Evolutionary conservation across 2,888 invertebrate genomes (phyloP), one percentile per base, ranked within the genome.

Genomic region (Odontocolon sp.): DNA sequence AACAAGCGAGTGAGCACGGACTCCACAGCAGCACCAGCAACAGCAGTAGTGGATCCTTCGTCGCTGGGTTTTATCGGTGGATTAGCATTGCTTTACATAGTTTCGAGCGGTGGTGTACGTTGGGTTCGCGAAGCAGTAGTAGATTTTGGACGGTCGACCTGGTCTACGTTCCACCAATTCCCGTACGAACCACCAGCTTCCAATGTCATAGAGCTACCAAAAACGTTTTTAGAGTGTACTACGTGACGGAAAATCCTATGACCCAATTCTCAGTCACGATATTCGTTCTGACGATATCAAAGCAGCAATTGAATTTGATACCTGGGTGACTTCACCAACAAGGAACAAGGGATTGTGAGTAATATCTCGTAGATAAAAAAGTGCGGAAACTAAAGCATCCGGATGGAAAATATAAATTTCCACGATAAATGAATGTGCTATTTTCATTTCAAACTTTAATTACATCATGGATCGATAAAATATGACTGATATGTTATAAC

Each of bases 81-180:
- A 89, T 89, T 89, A 89, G 87, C 88, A 88, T 89, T 86, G 86
- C 86, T 88, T 88, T 89, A 88, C 88, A 88, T 88, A 88, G 88
- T 86, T 85, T 84, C 85, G 83, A 86, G 83, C 47, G 31, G 50
- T 50, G 26, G 68, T 38, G 54, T 61, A 59, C 74, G 66, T 42
- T 57, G 38, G 59, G 67, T 63, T 78, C 56, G 61, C 66, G 47
- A 76, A 80, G 70, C 71, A 67, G 54, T 71, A 75, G 66, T 78
- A 77, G 59, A 38, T 63, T 75, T 54, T 28, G 23, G 67, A 63
- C 54, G 59, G 36, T 42, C 71, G 61, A 36, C 54, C 11, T 63
- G 42, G n/a, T n/a, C 56, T 31, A 6, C 36, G 38, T 47, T 63
- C 57, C 59, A 74, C 73, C 72, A 59, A 59, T 47, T 45, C 28